Evolutionary conservation across 1,140 invertebrate genomes (phyloP).

Genomic region (Thaumatotibia leucotreta): DNA sequence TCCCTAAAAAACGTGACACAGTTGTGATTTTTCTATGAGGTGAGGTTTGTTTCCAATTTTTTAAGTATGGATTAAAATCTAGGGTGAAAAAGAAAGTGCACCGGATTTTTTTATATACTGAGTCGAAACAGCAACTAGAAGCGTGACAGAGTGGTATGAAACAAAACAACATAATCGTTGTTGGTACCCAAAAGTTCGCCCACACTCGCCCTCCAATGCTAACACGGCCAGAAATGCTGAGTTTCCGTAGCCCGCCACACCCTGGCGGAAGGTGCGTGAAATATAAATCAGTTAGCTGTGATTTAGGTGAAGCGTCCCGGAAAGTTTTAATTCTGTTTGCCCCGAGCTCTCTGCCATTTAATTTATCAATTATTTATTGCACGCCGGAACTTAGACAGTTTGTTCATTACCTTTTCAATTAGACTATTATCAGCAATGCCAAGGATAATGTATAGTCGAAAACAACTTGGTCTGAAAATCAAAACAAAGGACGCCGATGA

Average conservation of each 20-base stretch:
- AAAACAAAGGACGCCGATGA: background rate
- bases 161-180: too few species aligned
- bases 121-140: too few species aligned
- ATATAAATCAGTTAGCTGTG: slow-evolving; percentile 57
- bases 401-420: slow-evolving; percentile 40
- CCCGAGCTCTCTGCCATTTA: slow-evolving; percentile 39
- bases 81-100: too few species aligned
- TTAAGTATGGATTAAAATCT: too few species aligned
- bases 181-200: too few species aligned
- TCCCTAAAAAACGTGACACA: too few species aligned
- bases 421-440: slow-evolving; percentile 18
- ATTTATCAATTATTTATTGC: slow-evolving; percentile 54
- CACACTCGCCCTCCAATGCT: background rate
- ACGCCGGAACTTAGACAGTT: slow-evolving; percentile 32
- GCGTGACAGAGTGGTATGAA: too few species aligned
- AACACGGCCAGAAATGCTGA: background rate
- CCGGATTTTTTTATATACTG: too few species aligned
- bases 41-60: too few species aligned
- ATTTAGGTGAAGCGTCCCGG: slow-evolving; percentile 51
- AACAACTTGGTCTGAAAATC: background rate
- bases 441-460: background rate
- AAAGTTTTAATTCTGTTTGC: slow-evolving; percentile 61
- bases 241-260: slow-evolving; percentile 12
- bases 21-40: too few species aligned
- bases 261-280: slow-evolving; percentile 44